These are phyloP conservation scores for Callyntrura guangdongensis DNA, from an alignment of 2,888 invertebrate genomes.

Conservation along the genomic window DNA sequence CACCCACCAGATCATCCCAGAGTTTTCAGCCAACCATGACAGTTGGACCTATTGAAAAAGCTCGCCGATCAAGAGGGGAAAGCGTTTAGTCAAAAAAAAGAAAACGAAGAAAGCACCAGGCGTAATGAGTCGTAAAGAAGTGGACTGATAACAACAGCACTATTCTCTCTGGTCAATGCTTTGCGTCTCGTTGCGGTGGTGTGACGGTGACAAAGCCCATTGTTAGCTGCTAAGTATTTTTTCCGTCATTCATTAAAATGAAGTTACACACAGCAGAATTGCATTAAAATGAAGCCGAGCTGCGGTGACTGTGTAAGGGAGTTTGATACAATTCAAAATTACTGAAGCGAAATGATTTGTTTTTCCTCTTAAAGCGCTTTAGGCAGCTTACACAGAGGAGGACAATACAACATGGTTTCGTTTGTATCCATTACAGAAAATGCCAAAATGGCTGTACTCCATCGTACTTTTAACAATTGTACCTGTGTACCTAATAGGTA, in stretches of 20 bases:
- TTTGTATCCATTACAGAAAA: background rate
- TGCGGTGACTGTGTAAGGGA: conserved; percentile 21
- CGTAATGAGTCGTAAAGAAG: conserved; percentile 77
- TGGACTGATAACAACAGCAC: conserved; percentile 71
- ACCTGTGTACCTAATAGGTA: too few relatives aligned
- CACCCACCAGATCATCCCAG: background rate
- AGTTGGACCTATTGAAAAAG: conserved; percentile 59
- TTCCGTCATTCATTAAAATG: conserved; percentile 53
- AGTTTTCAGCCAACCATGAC: conserved; percentile 47
- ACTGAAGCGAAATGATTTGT: conserved; percentile 75
- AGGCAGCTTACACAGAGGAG: background rate
- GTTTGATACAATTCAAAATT: conserved; percentile 67
- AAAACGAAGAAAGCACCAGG: conserved; percentile 57
- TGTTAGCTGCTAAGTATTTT: conserved; percentile 55
- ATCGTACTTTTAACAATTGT: too few relatives aligned
- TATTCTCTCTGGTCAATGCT: conserved; percentile 50
- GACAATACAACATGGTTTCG: conserved; percentile 7
- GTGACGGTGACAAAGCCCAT: conserved; percentile 69
- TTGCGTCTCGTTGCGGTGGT: conserved; percentile 19
- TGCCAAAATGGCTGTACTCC: background rate
- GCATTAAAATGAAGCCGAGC: background rate
- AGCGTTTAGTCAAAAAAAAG: conserved; percentile 41
- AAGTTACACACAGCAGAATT: conserved; percentile 3
- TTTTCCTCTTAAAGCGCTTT: conserved; percentile 44
- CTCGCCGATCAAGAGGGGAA: conserved; percentile 33